These are phyloP conservation scores for Akabosia matsudoensis DNA, from an alignment of 1,140 invertebrate genomes.

Conservation along the genomic window DNA sequence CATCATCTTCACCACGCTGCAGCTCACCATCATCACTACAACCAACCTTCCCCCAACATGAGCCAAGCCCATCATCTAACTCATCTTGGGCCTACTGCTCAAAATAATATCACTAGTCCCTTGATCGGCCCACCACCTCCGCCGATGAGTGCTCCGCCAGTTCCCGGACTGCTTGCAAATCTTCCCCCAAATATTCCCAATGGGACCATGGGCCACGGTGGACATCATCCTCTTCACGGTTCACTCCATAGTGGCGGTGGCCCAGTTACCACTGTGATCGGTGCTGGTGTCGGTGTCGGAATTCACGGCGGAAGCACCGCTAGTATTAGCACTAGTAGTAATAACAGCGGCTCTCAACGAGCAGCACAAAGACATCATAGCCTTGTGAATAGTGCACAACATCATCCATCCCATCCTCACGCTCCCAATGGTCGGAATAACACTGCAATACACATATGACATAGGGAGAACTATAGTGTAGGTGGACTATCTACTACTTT, in stretches of 20 bases:
- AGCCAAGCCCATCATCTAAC: slow-evolving; percentile 10
- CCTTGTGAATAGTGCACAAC: slow-evolving; percentile 41
- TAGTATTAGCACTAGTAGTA: slow-evolving; percentile 17
- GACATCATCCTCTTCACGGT: not conserved
- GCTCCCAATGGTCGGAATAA: slow-evolving; percentile 44
- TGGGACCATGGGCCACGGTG: not conserved
- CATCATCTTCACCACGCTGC: not conserved
- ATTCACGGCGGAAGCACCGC: not conserved
- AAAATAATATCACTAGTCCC: slow-evolving; percentile 8
- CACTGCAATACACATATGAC: slow-evolving; percentile 45
- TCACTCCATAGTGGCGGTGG: not conserved
- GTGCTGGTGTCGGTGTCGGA: not conserved
- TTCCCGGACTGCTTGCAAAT: not conserved
- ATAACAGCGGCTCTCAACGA: slow-evolving; percentile 8
- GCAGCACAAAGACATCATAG: slow-evolving; percentile 33
- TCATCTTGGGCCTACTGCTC: not conserved
- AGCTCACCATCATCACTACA: not conserved
- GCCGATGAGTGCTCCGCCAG: not conserved
- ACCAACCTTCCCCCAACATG: slow-evolving; percentile 15
- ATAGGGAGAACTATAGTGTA: slow-evolving; percentile 37
- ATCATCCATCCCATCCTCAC: too few relatives aligned
- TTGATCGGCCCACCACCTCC: not conserved
- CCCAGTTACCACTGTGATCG: slow-evolving; percentile 18
- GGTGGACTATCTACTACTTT: not conserved
- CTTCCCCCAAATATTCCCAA: slow-evolving; percentile 26